Conservation (phyloP, 2,888 invertebrate genomes). For the Lasioglossum oenotherae region DNA sequence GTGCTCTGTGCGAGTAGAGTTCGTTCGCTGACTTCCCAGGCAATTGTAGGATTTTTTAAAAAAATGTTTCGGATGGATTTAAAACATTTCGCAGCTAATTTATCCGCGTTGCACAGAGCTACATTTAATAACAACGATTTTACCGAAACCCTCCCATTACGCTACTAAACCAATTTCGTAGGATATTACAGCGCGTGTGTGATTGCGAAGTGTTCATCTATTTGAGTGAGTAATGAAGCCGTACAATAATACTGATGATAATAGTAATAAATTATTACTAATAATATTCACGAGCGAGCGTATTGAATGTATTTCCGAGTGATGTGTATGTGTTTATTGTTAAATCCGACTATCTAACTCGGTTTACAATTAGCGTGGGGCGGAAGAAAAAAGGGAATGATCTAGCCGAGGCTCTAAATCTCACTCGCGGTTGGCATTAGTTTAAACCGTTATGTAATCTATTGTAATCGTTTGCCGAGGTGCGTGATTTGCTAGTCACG, state of each 20-base stretch:
- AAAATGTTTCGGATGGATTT: accelerated
- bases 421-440: background rate
- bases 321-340: background rate
- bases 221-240: background rate
- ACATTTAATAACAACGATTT: background rate
- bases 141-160: background rate
- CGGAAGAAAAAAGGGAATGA: background rate
- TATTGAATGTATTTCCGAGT: background rate
- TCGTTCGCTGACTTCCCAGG: background rate
- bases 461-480: background rate
- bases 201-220: background rate
- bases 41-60: background rate
- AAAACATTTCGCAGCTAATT: background rate
- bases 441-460: background rate
- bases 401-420: background rate
- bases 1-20: background rate
- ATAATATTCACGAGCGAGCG: background rate
- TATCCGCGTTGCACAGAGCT: background rate
- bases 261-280: too few relatives aligned
- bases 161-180: background rate
- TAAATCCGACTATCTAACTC: background rate
- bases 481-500: background rate
- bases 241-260: background rate
- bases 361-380: background rate
- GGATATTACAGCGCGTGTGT: background rate